These are phyloP conservation scores for Rotaria socialis DNA, from an alignment of 2,888 invertebrate species.

Conservation along the genomic window DNA sequence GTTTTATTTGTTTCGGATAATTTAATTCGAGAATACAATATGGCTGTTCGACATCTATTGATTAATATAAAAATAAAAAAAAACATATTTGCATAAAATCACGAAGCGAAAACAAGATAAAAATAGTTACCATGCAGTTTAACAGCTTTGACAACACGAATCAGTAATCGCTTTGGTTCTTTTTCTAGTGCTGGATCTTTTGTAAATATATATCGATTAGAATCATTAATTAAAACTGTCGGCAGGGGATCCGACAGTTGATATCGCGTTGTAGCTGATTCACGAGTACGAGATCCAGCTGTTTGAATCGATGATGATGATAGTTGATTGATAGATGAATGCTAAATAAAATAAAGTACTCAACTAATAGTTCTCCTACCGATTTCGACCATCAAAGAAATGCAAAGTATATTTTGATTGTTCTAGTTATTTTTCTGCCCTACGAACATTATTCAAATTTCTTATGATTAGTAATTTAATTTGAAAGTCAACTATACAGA, in stretches of 20 bases:
- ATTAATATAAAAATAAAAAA: too few relatives aligned
- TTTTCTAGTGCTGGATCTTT: neutral
- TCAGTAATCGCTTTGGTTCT: neutral
- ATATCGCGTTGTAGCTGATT: neutral
- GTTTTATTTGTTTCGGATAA: neutral
- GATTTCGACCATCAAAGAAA: too few relatives aligned
- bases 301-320: neutral
- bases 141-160: conserved; percentile 6
- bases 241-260: neutral
- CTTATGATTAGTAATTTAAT: too few relatives aligned
- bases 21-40: conserved; percentile 23
- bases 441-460: too few relatives aligned
- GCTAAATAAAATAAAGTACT: neutral
- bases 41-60: neutral
- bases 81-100: neutral
- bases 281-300: neutral
- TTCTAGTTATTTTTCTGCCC: too few relatives aligned
- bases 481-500: too few relatives aligned
- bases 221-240: neutral
- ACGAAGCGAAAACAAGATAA: too few relatives aligned
- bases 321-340: neutral
- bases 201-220: neutral
- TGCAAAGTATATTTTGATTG: too few relatives aligned
- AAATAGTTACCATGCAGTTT: conserved; percentile 14
- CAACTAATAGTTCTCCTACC: too few relatives aligned